Evolutionary conservation across 2,888 invertebrate genomes (phyloP), one percentile per base, ranked within the genome.

Genomic region (Tetramorium bicarinatum): DNA sequence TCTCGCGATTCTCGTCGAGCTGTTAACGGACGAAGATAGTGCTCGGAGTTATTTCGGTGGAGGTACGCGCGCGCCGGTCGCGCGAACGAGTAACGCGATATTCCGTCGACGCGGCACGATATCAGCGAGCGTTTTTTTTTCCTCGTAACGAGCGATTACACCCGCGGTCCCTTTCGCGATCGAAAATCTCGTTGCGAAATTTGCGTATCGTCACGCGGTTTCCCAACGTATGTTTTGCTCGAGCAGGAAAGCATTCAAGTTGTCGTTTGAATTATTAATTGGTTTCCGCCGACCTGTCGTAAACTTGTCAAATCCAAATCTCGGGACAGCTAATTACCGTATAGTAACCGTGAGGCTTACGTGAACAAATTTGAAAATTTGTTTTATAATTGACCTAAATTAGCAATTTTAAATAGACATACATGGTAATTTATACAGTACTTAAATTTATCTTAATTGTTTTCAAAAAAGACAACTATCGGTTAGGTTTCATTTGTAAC

Each of bases 41-140:
- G 49, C 34, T 77, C 41, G 15, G 13, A 25, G 34, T 41, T 77
- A 44, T 76, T 64, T 44, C n/a, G 47, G 54, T 74, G 44, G 21
- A 49, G 38, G 25, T 54, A 29, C 21, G 15, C 52, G 15, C 41
- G 47, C 6, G 29, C 49, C 47, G 34, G 25, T 75, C 47, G 9
- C 9, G 18, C 29, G 29, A 34, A n/a, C 18, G 29, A 18, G 38
- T 25, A 29, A 67, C 56, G 56, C 56, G 34, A 44, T 67, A 54
- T 66, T 41, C 11, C n/a, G 77, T 54, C n/a, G 21, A 54, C 9
- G 25, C 15, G 1, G 47, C 56, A n/a, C 21, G 79, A 59, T 71
- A 71, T 71, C 79, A 9, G 18, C 13, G 44, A 29, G 15, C 56
- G 15, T 54, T 77, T 56, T 15, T 2, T 47, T 13, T 44, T 13